These are phyloP conservation scores for Bovichtus variegatus DNA, from an alignment of 2,797 vertebrate species.

Conservation along the genomic window DNA sequence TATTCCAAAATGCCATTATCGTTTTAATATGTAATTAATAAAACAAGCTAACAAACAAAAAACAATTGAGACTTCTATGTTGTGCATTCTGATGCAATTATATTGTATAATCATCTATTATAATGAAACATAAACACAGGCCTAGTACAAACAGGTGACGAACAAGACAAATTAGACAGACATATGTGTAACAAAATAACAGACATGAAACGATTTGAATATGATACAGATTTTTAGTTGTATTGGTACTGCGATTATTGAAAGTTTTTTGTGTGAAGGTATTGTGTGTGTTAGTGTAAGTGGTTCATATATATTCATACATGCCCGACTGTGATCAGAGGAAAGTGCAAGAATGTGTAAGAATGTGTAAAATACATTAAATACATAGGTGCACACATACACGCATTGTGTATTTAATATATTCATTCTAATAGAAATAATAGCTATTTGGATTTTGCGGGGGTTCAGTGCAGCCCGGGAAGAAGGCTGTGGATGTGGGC, in stretches of 20 bases:
- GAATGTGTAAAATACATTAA: background rate
- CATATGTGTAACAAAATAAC: background rate
- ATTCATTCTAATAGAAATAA: background rate
- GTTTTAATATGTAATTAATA: background rate
- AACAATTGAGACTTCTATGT: background rate
- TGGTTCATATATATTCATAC: background rate
- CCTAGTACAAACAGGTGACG: background rate
- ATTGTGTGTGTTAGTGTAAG: too few species aligned
- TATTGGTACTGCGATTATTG: background rate
- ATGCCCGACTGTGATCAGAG: background rate
- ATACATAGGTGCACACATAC: background rate
- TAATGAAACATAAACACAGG: background rate
- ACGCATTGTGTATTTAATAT: too few species aligned
- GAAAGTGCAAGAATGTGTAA: background rate
- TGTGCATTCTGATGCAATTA: background rate
- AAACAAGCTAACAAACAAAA: background rate
- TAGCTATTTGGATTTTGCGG: background rate
- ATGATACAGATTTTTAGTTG: too few species aligned
- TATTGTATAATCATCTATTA: background rate
- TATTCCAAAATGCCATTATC: background rate
- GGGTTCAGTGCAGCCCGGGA: background rate
- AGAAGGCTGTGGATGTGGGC: too few species aligned
- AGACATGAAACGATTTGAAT: background rate
- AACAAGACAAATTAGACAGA: background rate
- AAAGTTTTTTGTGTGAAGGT: too few species aligned